Conservation (phyloP, 2,113 vertebrate species). For the Protobothrops mucrosquamatus region DNA sequence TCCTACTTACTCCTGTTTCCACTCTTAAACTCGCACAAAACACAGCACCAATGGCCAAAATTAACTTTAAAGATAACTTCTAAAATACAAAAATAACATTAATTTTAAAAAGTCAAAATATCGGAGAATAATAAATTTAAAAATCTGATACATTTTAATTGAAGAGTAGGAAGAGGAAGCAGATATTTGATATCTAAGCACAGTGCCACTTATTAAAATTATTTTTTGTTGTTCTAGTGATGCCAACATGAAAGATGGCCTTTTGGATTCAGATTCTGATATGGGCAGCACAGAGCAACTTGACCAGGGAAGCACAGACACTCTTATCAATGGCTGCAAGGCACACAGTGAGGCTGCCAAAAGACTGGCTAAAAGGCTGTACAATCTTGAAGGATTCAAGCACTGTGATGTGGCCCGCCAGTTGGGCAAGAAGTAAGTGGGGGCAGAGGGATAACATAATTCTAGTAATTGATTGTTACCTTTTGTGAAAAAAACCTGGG, state of each 20-base stretch:
- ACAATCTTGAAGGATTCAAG: slow-evolving; percentile 93
- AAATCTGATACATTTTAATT: background rate
- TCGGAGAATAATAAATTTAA: background rate
- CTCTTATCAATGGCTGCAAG: slow-evolving; percentile 89
- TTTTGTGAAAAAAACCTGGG: background rate
- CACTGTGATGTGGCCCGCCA: slow-evolving; percentile 94
- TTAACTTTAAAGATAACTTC: background rate
- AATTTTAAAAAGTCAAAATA: background rate
- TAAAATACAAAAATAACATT: background rate
- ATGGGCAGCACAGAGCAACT: slow-evolving; percentile 88
- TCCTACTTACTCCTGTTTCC: background rate
- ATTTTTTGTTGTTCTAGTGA: slow-evolving; percentile 69
- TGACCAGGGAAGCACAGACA: slow-evolving; percentile 80
- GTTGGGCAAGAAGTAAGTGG: slow-evolving; percentile 91
- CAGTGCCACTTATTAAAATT: rapidly evolving
- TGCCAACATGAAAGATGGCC: slow-evolving; percentile 84
- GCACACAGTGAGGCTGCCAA: slow-evolving; percentile 84
- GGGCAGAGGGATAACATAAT: no score
- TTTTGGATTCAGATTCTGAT: slow-evolving; percentile 87
- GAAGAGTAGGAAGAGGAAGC: no score
- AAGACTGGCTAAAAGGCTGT: slow-evolving; percentile 89
- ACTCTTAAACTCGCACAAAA: background rate
- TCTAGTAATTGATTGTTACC: no score
- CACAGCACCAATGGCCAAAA: background rate
- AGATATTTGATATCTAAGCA: rapidly evolving